Percentiles rank a stretch among this genome's conserved stretches.
These are phyloP conservation scores for Scaptomyza tumidula DNA, from an alignment of 2,888 invertebrate genomes.

Conservation along the genomic window DNA sequence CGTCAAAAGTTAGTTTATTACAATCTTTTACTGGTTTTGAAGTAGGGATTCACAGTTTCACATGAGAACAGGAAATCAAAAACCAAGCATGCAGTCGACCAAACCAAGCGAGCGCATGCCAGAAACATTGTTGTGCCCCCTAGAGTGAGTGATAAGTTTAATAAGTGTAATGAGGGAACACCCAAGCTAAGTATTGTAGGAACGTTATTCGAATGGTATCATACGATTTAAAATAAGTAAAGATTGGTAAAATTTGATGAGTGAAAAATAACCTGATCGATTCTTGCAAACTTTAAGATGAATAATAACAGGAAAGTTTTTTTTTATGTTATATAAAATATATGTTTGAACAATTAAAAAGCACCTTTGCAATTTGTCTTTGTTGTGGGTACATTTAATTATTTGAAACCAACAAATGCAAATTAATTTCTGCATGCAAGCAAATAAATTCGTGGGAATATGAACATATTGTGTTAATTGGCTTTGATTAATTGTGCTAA, in stretches of 20 bases:
- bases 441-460: not conserved
- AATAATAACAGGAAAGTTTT: too few relatives aligned
- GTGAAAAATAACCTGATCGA: not conserved
- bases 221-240: too few relatives aligned
- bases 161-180: constrained; percentile 22
- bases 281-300: not conserved
- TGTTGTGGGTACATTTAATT: too few relatives aligned
- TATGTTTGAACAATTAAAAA: not conserved
- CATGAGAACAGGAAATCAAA: constrained; percentile 68
- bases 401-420: not conserved
- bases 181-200: constrained; percentile 24
- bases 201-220: constrained; percentile 9
- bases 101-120: constrained; percentile 45
- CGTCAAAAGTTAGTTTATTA: constrained; percentile 65
- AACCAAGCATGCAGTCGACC: constrained; percentile 43
- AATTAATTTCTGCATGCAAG: too few relatives aligned
- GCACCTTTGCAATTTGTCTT: too few relatives aligned
- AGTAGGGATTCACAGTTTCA: constrained; percentile 63
- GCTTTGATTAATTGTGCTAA: not conserved
- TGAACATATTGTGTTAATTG: not conserved
- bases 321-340: too few relatives aligned
- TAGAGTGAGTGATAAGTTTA: constrained; percentile 29
- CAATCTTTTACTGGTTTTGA: constrained; percentile 38
- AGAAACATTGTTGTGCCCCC: constrained; percentile 19
- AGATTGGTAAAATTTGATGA: too few relatives aligned